Conservation (phyloP, 2,113 vertebrate species). For the Anarrhichthys ocellatus region DNA sequence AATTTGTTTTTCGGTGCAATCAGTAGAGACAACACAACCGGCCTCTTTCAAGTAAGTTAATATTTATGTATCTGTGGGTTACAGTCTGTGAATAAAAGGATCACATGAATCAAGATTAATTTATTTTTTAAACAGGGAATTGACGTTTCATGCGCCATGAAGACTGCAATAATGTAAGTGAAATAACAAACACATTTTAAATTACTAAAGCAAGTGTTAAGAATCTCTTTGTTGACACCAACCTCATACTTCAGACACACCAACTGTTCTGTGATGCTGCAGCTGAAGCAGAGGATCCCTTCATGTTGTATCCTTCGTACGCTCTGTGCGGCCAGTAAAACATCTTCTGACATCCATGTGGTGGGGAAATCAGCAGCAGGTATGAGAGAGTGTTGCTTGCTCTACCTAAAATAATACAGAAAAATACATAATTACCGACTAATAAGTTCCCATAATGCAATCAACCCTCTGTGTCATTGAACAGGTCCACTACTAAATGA, state of each 20-base stretch:
- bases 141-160: conserved; percentile 43
- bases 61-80: neutral
- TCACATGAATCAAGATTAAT: neutral
- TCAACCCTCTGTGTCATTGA: conserved; percentile 28
- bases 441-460: neutral
- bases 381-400: conserved; percentile 58
- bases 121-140: conserved; percentile 59
- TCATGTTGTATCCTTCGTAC: conserved; percentile 70
- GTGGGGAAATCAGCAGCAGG: conserved; percentile 51
- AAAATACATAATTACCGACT: neutral
- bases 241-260: conserved; percentile 41
- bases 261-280: conserved; percentile 59
- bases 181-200: neutral
- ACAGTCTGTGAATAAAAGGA: neutral
- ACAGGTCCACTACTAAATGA: conserved; percentile 12
- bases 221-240: neutral
- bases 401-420: no score
- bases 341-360: conserved; percentile 30
- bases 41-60: conserved; percentile 62
- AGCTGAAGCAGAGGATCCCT: conserved; percentile 20
- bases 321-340: conserved; percentile 46
- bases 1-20: conserved; percentile 21
- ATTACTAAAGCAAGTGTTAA: neutral
- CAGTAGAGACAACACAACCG: neutral
- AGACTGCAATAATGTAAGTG: conserved; percentile 63